These are phyloP conservation scores for Amphibalanus amphitrite DNA, from an alignment of 1,140 invertebrate genomes.

Conservation along the genomic window DNA sequence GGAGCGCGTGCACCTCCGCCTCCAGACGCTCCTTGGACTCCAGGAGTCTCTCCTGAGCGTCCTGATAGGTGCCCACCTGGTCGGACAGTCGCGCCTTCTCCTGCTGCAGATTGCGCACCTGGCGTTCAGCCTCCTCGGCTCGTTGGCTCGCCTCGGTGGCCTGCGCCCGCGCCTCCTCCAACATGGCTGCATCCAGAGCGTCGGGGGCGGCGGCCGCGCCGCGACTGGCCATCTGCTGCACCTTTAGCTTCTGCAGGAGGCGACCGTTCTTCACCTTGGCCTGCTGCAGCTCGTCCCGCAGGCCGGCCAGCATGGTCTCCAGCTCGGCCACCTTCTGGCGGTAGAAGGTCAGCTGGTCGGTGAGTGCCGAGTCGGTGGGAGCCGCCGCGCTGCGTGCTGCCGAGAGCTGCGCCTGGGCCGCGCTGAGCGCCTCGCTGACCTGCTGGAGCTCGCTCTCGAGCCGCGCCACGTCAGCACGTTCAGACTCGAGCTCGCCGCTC, in stretches of 20 bases:
- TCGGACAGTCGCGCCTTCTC: neutral
- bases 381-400: neutral
- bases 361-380: neutral
- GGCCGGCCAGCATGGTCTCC: neutral
- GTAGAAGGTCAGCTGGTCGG: neutral
- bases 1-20: neutral
- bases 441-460: neutral
- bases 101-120: neutral
- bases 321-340: neutral
- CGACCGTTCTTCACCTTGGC: neutral
- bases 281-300: neutral
- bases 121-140: neutral
- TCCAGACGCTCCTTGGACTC: neutral
- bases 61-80: neutral
- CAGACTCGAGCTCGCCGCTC: neutral
- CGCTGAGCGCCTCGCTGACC: neutral
- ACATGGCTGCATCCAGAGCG: neutral
- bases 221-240: neutral
- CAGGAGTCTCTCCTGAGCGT: neutral
- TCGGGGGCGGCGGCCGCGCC: neutral
- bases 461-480: neutral
- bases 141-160: neutral
- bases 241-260: neutral
- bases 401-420: neutral
- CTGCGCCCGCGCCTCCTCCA: neutral